Percentiles rank a stretch among this genome's conserved stretches.
These are phyloP conservation scores for Pogoniulus pusillus DNA, from an alignment of 2,797 vertebrate genomes.

Conservation along the genomic window DNA sequence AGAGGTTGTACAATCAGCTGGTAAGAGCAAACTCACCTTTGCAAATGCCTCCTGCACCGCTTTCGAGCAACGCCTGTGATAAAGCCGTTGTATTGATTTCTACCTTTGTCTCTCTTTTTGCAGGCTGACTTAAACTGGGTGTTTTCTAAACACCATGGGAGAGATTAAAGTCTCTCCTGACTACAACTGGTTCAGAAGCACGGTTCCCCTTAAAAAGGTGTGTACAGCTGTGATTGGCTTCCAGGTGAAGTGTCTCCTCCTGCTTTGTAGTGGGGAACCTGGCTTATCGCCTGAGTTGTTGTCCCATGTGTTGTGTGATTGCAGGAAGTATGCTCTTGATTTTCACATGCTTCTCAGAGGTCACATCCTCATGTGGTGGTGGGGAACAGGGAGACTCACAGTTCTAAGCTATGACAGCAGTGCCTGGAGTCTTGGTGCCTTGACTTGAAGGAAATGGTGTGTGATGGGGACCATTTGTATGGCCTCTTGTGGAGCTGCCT, in stretches of 20 bases:
- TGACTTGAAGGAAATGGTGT: accelerated
- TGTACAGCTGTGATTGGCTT: constrained; percentile 31
- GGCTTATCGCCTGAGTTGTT: background rate
- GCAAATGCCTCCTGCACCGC: background rate
- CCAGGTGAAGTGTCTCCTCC: background rate
- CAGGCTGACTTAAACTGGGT: constrained; percentile 67
- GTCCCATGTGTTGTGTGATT: accelerated
- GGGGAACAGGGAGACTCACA: background rate
- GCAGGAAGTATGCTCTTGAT: background rate
- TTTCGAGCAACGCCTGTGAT: background rate
- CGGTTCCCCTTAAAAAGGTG: constrained; percentile 96
- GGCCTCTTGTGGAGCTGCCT: background rate
- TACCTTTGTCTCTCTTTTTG: constrained; percentile 42
- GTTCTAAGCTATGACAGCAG: accelerated
- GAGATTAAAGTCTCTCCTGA: constrained; percentile 98
- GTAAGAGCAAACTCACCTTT: background rate
- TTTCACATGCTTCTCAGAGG: background rate
- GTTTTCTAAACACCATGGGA: constrained; percentile 84
- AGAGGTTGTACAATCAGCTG: background rate
- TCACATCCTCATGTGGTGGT: accelerated
- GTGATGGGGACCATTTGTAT: accelerated
- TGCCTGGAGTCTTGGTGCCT: accelerated
- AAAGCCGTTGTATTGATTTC: constrained; percentile 26
- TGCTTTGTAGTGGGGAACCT: background rate
- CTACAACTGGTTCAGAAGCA: constrained; percentile 99